Conservation (phyloP, 2,113 vertebrate species). For the Junco hyemalis region DNA sequence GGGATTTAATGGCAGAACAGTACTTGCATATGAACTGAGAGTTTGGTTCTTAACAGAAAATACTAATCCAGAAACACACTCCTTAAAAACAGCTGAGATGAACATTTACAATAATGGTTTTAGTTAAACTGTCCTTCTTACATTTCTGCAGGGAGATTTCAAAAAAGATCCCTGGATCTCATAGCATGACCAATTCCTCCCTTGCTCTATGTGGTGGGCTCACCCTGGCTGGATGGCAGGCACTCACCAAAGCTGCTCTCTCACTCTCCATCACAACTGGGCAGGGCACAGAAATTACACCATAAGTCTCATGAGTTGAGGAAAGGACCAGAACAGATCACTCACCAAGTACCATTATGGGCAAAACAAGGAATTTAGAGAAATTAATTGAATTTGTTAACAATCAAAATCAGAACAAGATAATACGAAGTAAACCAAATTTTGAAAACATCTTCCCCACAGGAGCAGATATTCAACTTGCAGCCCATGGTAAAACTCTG, state of each 20-base stretch:
- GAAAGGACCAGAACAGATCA: background rate
- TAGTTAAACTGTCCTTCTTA: background rate
- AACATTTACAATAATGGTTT: background rate
- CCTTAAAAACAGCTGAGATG: background rate
- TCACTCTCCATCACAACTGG: background rate
- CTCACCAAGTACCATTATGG: background rate
- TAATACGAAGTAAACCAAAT: background rate
- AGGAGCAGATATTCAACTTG: background rate
- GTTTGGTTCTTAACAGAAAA: background rate
- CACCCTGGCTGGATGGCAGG: background rate
- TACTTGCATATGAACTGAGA: background rate
- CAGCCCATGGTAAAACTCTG: no score
- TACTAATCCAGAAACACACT: background rate
- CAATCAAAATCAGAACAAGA: background rate
- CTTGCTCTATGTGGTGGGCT: fast-evolving
- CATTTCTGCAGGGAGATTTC: background rate
- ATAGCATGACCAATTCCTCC: background rate
- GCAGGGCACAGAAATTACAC: background rate
- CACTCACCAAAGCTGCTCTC: background rate
- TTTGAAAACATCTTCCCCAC: background rate
- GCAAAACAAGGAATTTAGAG: background rate
- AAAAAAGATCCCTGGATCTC: background rate
- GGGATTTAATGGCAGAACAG: background rate
- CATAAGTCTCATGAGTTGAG: background rate
- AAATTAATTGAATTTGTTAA: background rate